These are phyloP conservation scores for Brachionus manjavacas DNA, from an alignment of 1,140 invertebrate species.

Conservation along the genomic window DNA sequence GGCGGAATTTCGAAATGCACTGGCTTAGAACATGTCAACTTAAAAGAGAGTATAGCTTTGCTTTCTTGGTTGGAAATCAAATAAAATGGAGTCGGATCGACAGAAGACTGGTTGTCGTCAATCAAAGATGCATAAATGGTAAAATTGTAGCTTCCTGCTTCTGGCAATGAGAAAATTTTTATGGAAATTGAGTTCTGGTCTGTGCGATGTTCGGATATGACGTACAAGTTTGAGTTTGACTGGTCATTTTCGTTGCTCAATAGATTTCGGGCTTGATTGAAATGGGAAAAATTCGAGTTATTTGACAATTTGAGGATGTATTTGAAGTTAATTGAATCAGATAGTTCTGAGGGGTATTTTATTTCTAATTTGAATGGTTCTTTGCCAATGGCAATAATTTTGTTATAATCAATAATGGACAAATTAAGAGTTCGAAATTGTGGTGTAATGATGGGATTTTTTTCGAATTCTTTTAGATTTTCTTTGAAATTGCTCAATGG, in stretches of 20 bases:
- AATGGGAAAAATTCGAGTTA: background rate
- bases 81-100: background rate
- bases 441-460: constrained; percentile 22
- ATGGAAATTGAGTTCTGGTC: constrained; percentile 11
- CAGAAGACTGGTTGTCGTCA: background rate
- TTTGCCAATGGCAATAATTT: background rate
- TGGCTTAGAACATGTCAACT: background rate
- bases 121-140: constrained; percentile 4
- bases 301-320: background rate
- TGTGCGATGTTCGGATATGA: background rate
- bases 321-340: constrained; percentile 10
- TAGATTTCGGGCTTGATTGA: background rate
- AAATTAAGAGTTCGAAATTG: constrained; percentile 30
- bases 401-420: background rate
- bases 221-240: background rate
- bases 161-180: constrained; percentile 2
- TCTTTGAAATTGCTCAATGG: background rate
- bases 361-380: background rate
- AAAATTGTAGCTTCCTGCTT: background rate
- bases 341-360: constrained; percentile 13
- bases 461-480: constrained; percentile 37
- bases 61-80: background rate
- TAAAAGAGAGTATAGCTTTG: constrained; percentile 16
- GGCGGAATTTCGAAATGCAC: constrained; percentile 2
- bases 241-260: background rate